Conservation (phyloP, 2,888 invertebrate species). For the Rhodophaea formosa region DNA sequence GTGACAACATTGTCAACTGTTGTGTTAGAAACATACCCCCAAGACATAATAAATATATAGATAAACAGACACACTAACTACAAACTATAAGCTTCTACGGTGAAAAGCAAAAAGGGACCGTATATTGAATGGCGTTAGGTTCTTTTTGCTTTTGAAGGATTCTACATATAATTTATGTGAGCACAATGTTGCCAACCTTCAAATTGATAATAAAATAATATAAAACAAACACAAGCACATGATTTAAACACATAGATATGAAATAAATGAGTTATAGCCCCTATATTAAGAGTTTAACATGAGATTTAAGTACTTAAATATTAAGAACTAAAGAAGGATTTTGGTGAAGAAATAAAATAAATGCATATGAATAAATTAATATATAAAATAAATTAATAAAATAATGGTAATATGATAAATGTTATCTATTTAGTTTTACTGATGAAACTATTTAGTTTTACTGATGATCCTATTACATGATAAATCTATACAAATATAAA, state of each 20-base stretch:
- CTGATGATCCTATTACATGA: not conserved
- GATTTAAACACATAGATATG: constrained; percentile 40
- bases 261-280: constrained; percentile 21
- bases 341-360: not conserved
- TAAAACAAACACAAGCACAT: constrained; percentile 77
- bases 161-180: constrained; percentile 57
- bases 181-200: constrained; percentile 82
- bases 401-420: not conserved
- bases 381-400: not conserved
- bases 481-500: not conserved
- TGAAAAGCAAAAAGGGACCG: constrained; percentile 67
- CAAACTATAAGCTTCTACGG: constrained; percentile 63
- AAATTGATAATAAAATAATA: constrained; percentile 77
- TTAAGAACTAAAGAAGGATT: not conserved
- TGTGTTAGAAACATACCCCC: constrained; percentile 42
- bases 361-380: not conserved
- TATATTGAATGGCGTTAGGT: constrained; percentile 30
- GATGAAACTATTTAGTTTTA: not conserved
- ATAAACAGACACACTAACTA: constrained; percentile 61
- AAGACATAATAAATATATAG: constrained; percentile 43
- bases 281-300: constrained; percentile 6
- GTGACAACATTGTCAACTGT: constrained; percentile 75
- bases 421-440: too few species aligned
- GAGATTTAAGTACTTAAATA: not conserved
- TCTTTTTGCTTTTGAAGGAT: constrained; percentile 61